Conservation (phyloP, 2,113 vertebrate genomes). For the Polypterus bichir region DNA sequence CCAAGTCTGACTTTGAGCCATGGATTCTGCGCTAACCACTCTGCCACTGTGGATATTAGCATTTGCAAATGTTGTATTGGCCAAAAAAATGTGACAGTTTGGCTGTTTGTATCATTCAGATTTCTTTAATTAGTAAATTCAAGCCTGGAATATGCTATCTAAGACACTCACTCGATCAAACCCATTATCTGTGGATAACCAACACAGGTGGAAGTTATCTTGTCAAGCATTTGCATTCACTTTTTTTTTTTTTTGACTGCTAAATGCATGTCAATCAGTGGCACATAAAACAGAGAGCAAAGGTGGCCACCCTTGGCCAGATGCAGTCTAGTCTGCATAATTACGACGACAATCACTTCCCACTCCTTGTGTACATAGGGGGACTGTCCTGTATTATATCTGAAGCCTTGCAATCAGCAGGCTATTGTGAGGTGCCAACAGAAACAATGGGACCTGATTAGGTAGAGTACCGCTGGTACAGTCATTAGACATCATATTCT, state of each 20-base stretch:
- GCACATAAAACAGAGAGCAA: background rate
- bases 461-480: slow-evolving; percentile 1
- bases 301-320: background rate
- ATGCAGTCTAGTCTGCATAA: background rate
- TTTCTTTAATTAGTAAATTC: too few species aligned
- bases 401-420: slow-evolving; percentile 36
- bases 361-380: slow-evolving; percentile 6
- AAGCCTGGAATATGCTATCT: too few species aligned
- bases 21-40: too few species aligned
- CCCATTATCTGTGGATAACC: background rate
- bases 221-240: background rate
- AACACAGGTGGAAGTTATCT: slow-evolving; percentile 1
- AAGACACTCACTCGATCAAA: background rate
- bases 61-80: too few species aligned
- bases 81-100: too few species aligned
- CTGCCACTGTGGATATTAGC: too few species aligned
- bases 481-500: background rate
- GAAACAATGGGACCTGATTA: slow-evolving; percentile 42
- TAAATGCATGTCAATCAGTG: background rate
- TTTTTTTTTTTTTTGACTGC: background rate
- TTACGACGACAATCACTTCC: slow-evolving; percentile 5
- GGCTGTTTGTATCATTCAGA: too few species aligned
- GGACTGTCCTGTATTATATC: slow-evolving; percentile 18
- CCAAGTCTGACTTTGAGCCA: too few species aligned
- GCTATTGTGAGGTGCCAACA: slow-evolving; percentile 25